Evolutionary conservation across 2,113 vertebrate genomes (phyloP), one percentile per base, ranked within the genome.

Genomic region (Rhipidura dahli): DNA sequence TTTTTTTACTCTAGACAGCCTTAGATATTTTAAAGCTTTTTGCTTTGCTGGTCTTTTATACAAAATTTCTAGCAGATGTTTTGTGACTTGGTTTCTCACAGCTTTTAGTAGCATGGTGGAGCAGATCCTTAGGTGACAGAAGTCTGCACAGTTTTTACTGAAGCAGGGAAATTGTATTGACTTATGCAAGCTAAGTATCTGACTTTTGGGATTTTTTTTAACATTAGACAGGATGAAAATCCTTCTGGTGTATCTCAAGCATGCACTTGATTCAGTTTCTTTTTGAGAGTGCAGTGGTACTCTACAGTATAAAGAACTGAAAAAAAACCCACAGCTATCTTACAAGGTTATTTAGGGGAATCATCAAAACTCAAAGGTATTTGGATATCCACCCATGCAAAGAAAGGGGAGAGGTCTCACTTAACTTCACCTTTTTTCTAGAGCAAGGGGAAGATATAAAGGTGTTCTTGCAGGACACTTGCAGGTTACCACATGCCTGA

Each of bases 11-110:
- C 6, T 31, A 5, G 3, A 64, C 15, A 73, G 15, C 23, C 26
- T 51, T 85, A 16, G 12, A 11, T 75, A 16, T 61, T 73, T n/a
- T n/a, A 77, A 81, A 84, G 19, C 18, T 61, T 70, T 51, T 10
- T 28, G 12, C 10, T 78, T 66, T 85, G 24, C 37, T 78, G 3
- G 1, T 65, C 15, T 72, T 77, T 44, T 57, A 40, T 21, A 35
- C 22, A n/a, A n/a, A 10, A 28, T 83, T 78, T 61, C 10, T 57
- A 56, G 26, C 21, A 35, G 13, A 11, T 65, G 2, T 37, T 92
- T 82, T 53, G 24, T 0, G 1, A 13, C 31, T 64, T 7, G 0
- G 0, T 60, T 81, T 31, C 40, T 81, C 50, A 40, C 22, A 70
- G 24, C 7, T 82, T 90, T 78, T 53, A 73, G 69, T 14, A 21